phyloP scores from a whole-genome alignment of 2,797 vertebrate genomes.

The Mallotus villosus region DNA sequence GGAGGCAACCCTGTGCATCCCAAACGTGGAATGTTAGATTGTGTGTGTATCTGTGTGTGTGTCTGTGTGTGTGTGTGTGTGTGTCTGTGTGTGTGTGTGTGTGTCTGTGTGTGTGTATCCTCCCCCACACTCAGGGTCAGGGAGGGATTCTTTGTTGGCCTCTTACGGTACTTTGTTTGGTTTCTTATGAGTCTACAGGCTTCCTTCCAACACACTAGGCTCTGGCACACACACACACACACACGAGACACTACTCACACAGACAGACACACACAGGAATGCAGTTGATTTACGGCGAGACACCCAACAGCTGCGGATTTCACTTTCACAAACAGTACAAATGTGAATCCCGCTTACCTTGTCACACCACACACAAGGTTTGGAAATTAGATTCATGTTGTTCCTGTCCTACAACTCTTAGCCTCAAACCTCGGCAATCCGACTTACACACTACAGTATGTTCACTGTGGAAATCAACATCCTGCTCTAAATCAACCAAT shows the following conservation, averaged over 20 bases:
- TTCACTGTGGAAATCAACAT: neutral
- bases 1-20: neutral
- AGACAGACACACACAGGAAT: constrained; percentile 33
- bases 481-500: too few species aligned
- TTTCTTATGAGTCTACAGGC: constrained; percentile 25
- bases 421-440: neutral
- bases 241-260: neutral
- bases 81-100: constrained; percentile 6
- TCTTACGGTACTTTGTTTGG: constrained; percentile 31
- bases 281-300: constrained; percentile 56
- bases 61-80: neutral
- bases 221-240: constrained; percentile 16
- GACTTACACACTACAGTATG: neutral
- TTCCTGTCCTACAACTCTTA: neutral
- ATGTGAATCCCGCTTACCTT: neutral
- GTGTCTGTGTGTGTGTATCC: neutral
- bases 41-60: neutral
- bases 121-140: constrained; percentile 5
- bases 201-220: constrained; percentile 28
- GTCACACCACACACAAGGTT: constrained; percentile 7
- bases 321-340: constrained; percentile 39
- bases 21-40: too few species aligned
- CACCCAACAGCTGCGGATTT: constrained; percentile 64
- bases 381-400: neutral
- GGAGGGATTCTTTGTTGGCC: constrained; percentile 27